These are phyloP conservation scores for Eubucco bourcierii DNA, from an alignment of 2,113 vertebrate genomes.

Conservation along the genomic window DNA sequence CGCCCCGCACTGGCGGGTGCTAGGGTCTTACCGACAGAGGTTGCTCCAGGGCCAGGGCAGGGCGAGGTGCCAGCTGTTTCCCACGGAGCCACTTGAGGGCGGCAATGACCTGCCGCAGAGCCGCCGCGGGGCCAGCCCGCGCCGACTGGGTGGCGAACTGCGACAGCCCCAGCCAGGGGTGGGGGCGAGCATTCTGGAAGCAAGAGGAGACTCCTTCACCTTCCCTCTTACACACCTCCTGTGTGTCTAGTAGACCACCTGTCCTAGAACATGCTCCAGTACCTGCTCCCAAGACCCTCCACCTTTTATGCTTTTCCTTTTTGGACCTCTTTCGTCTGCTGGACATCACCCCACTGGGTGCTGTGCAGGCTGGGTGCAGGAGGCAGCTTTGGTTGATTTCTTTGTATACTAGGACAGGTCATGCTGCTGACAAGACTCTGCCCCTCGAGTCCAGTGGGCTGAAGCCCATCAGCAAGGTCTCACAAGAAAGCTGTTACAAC, in stretches of 20 bases:
- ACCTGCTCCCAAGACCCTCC: background rate
- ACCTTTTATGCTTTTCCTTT: background rate
- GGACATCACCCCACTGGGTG: background rate
- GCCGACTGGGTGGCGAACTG: background rate
- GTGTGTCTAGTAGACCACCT: background rate
- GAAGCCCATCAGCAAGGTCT: background rate
- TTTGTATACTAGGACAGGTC: background rate
- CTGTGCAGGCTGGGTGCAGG: fast-evolving
- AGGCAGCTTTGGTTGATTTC: background rate
- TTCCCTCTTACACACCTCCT: background rate
- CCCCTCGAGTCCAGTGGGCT: fast-evolving
- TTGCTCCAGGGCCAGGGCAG: fast-evolving
- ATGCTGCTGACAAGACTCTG: background rate
- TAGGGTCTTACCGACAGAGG: background rate
- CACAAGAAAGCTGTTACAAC: background rate
- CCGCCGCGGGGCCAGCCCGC: background rate
- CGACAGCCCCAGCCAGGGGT: background rate
- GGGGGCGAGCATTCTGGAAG: background rate
- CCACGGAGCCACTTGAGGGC: slow-evolving; percentile 30
- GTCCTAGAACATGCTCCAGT: background rate
- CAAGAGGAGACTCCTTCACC: background rate
- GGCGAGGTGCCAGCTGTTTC: background rate
- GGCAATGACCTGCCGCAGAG: background rate
- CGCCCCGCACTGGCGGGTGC: background rate
- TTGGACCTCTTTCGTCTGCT: background rate